Base-by-base conservation (phyloP, 2,113 vertebrate species). In the Pachycephala philippinensis region DNA sequence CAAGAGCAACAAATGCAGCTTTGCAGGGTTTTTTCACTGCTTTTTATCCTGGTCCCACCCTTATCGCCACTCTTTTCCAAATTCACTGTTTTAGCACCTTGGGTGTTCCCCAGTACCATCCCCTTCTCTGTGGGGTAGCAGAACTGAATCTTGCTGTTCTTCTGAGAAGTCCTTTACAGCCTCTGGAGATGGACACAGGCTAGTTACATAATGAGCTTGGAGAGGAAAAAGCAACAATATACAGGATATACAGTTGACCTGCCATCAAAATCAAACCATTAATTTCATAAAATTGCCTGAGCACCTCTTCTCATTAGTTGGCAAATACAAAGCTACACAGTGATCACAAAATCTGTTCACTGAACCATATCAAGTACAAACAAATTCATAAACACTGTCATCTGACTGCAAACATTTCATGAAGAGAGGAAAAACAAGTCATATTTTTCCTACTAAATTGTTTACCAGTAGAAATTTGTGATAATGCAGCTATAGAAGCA, bases 331-430 rank as follows among this genome's bases (percentile, higher is more conserved):
- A 86, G 68, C 42, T 77, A 65, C 71, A 69, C 30, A 82, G 37
- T 22, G 54, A 96, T 69, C 6, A 11, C 56, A 91, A 93, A 96
- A 91, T 87, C 89, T 95, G 84, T 93, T 93, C 91, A 68, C 50
- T 4, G 19, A 94, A 91, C 70, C 33, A 10, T 37, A 91, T 31
- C 42, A 59, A 65, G 63, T 54, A 87, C 33, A 84, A 91, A 87
- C 40, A 94, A 93, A 95, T 52, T 81, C 64, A 92, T 71, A 87
- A 95, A 81, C 33, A 71, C 24, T 53, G 42, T 79, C 71, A 92
- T 93, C 89, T 93, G 59, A 78, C 60, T 59, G 60, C 68, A 97
- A 93, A 79, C 6, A 87, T 76, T 92, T 84, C 11, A 88, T 14
- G 49, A 88, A 80, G 39, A 87, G 37, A 78, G 60, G 72, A 76